phyloP scores from a whole-genome alignment of 2,888 invertebrate genomes.

The Drosophila borborema region DNA sequence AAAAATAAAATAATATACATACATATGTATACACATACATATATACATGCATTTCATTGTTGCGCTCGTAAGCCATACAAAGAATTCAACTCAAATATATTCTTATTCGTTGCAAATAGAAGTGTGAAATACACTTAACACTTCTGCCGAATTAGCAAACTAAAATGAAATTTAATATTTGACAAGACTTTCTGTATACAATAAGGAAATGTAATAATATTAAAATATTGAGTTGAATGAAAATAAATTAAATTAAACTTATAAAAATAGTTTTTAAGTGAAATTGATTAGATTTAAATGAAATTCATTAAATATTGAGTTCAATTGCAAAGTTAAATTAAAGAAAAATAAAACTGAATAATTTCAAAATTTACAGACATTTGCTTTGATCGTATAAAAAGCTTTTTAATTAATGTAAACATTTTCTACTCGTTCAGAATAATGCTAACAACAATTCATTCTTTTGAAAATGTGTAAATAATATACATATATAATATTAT shows the following conservation, averaged over 20 bases:
- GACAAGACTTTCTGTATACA: rapidly evolving
- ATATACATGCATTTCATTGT: constrained; percentile 28
- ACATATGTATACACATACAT: constrained; percentile 8
- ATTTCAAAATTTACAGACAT: neutral
- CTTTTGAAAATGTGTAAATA: neutral
- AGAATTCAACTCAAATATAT: neutral
- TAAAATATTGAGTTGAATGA: neutral
- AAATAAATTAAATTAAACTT: neutral
- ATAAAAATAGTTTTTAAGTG: too few relatives aligned
- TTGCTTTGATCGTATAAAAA: neutral
- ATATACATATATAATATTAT: neutral
- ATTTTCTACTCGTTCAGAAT: neutral
- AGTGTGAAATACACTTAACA: neutral
- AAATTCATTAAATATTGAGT: neutral
- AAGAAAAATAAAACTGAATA: too few relatives aligned
- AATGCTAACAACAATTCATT: neutral
- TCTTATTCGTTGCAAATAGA: neutral
- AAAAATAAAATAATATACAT: constrained; percentile 12
- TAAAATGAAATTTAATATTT: neutral
- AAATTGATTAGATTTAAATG: neutral
- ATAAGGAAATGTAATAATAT: neutral
- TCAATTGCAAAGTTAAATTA: neutral
- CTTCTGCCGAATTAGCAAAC: neutral
- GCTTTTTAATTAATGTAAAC: neutral
- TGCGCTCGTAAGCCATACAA: constrained; percentile 25